Evolutionary conservation across 2,888 invertebrate genomes (phyloP).

Genomic region (Drosophila helvetica): DNA sequence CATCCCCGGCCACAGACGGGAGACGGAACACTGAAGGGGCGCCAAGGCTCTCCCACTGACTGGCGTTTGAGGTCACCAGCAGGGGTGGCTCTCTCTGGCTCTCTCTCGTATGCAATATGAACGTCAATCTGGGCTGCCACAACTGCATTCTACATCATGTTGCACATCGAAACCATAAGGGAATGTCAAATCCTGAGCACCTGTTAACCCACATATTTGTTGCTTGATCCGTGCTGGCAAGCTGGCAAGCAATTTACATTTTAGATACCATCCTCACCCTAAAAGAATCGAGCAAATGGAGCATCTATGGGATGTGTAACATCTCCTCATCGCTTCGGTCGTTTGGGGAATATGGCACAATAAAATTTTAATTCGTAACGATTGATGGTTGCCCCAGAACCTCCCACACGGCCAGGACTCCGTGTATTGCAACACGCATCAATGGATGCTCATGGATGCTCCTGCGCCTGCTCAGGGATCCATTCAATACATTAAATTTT

Average conservation of each 20-base stretch:
- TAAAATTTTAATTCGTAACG: constrained; percentile 76
- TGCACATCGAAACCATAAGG: constrained; percentile 14
- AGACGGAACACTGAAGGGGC: neutral
- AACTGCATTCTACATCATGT: constrained; percentile 25
- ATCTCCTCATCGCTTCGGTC: constrained; percentile 8
- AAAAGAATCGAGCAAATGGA: constrained; percentile 16
- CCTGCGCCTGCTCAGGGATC: neutral
- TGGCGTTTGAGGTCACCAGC: constrained; percentile 34
- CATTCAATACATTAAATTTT: constrained; percentile 51
- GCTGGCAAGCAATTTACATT: constrained; percentile 28
- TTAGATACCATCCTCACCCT: constrained; percentile 22
- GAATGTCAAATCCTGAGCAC: constrained; percentile 2
- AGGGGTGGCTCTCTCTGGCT: neutral
- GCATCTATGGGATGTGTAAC: neutral
- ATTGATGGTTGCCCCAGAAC: constrained; percentile 56
- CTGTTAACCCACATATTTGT: constrained; percentile 35
- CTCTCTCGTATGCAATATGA: constrained; percentile 22
- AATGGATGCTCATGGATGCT: constrained; percentile 28
- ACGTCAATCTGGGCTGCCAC: constrained; percentile 41
- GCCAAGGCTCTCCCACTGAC: constrained; percentile 23
- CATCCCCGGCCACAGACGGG: neutral
- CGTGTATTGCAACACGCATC: constrained; percentile 11
- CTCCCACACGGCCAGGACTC: constrained; percentile 32
- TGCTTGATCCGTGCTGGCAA: neutral
- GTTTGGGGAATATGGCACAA: constrained; percentile 50